Evolutionary conservation across 2,797 vertebrate species (phyloP).

Genomic region (Parambassis ranga): DNA sequence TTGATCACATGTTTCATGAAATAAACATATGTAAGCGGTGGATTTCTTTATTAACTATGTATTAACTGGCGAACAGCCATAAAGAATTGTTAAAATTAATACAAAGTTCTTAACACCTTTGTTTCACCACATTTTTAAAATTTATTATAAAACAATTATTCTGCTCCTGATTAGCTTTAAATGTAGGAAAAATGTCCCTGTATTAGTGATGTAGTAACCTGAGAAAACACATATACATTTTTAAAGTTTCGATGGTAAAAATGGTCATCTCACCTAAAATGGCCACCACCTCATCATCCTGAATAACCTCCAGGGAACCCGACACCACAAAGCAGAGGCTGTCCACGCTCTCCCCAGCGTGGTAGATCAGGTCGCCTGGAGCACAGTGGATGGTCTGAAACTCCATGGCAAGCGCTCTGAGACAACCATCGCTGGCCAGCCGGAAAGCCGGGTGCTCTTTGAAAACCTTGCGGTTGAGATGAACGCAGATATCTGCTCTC

Average conservation of each 20-base stretch:
- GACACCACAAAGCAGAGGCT: slow-evolving; percentile 99
- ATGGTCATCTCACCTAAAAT: slow-evolving; percentile 87
- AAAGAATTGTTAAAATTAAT: not conserved
- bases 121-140: not conserved
- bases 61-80: too few species aligned
- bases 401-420: slow-evolving; percentile 95
- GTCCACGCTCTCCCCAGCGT: slow-evolving; percentile 96
- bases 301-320: slow-evolving; percentile 96
- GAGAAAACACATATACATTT: too few species aligned
- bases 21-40: not conserved
- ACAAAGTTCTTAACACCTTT: too few species aligned
- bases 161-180: too few species aligned
- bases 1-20: slow-evolving; percentile 1
- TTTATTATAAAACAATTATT: too few species aligned
- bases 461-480: slow-evolving; percentile 97
- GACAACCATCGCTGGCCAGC: slow-evolving; percentile 93
- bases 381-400: slow-evolving; percentile 98
- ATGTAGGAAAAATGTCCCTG: too few species aligned
- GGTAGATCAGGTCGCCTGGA: slow-evolving; percentile 96
- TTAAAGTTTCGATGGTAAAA: too few species aligned
- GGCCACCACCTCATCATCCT: slow-evolving; percentile 99
- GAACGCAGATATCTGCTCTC: slow-evolving; percentile 97
- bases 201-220: too few species aligned
- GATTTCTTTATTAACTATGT: not conserved
- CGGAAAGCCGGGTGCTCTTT: slow-evolving; percentile 98